A percentile compares a stretch with the other conserved stretches of the same genome.
Conservation (phyloP, 1,140 invertebrate species). For the Lethrus apterus region DNA sequence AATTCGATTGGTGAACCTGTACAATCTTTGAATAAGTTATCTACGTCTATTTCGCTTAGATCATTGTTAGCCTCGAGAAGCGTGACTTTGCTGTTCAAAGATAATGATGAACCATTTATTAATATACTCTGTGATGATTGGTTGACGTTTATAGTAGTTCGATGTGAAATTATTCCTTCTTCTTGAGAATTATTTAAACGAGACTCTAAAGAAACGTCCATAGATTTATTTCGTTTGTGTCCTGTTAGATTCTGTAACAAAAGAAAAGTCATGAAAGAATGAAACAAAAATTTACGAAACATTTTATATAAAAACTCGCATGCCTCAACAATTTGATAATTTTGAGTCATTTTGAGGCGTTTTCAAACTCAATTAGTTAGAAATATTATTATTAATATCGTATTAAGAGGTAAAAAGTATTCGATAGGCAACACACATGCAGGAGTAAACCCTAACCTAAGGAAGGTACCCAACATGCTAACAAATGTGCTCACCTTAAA, state of each 20-base stretch:
- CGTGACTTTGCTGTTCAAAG: slow-evolving; percentile 7
- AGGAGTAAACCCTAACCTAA: slow-evolving; percentile 4
- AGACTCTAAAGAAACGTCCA: slow-evolving; percentile 5
- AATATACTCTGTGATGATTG: slow-evolving; percentile 20
- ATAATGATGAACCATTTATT: slow-evolving; percentile 23
- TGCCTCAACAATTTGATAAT: no score
- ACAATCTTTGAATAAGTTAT: not conserved
- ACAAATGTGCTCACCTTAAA: slow-evolving; percentile 30
- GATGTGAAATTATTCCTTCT: slow-evolving; percentile 23
- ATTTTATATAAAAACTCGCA: no score
- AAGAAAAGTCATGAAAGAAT: no score
- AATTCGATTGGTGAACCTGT: slow-evolving; percentile 3
- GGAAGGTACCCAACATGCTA: slow-evolving; percentile 21
- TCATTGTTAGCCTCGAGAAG: not conserved
- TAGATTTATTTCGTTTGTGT: slow-evolving; percentile 7
- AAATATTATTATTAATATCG: no score
- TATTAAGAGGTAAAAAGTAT: slow-evolving; percentile 2
- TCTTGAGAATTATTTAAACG: slow-evolving; percentile 13
- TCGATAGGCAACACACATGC: slow-evolving; percentile 9
- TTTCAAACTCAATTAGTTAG: no score
- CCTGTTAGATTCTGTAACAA: slow-evolving; percentile 4
- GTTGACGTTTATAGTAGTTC: slow-evolving; percentile 31
- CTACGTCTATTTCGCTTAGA: not conserved
- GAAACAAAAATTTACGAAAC: no score
- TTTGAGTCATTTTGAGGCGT: no score